A percentile compares a stretch with the other conserved stretches of the same genome.
These are phyloP conservation scores for Ennomos quercinarius DNA, from an alignment of 2,888 invertebrate species.

Conservation along the genomic window DNA sequence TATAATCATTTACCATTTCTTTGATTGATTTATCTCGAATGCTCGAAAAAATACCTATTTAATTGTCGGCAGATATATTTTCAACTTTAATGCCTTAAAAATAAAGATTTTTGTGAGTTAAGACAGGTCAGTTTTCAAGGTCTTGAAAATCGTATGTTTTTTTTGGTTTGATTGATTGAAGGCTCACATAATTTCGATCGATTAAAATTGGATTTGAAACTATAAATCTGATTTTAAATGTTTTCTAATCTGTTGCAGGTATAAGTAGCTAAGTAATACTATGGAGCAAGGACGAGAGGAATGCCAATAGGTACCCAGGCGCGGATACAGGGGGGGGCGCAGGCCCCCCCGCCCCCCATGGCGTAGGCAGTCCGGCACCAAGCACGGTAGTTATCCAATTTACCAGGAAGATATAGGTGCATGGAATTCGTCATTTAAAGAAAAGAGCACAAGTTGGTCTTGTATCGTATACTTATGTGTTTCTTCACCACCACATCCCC, in stretches of 20 bases:
- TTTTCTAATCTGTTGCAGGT: conserved; percentile 18
- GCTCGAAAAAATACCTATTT: conserved; percentile 18
- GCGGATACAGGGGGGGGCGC: no score
- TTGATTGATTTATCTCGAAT: conserved; percentile 53
- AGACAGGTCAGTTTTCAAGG: neutral
- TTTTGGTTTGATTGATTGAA: conserved; percentile 48
- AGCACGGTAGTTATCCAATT: no score
- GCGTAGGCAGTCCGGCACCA: no score
- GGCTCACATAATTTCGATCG: conserved; percentile 20
- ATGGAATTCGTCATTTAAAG: no score
- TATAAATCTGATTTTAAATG: conserved; percentile 32
- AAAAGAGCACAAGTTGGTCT: no score
- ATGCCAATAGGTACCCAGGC: no score
- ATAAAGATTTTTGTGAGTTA: conserved; percentile 28
- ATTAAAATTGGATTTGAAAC: conserved; percentile 26
- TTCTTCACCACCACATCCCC: no score
- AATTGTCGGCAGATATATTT: conserved; percentile 1
- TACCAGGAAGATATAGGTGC: no score
- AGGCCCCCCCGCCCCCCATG: no score
- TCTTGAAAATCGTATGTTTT: conserved; percentile 14
- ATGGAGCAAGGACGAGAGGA: no score
- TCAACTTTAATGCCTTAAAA: conserved; percentile 3
- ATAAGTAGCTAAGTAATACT: no score
- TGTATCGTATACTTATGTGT: no score
- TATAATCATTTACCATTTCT: conserved; percentile 51